Evolutionary conservation across 2,888 invertebrate genomes (phyloP), one percentile per base, ranked within the genome.

Genomic region (Sepioteuthis lessoniana): DNA sequence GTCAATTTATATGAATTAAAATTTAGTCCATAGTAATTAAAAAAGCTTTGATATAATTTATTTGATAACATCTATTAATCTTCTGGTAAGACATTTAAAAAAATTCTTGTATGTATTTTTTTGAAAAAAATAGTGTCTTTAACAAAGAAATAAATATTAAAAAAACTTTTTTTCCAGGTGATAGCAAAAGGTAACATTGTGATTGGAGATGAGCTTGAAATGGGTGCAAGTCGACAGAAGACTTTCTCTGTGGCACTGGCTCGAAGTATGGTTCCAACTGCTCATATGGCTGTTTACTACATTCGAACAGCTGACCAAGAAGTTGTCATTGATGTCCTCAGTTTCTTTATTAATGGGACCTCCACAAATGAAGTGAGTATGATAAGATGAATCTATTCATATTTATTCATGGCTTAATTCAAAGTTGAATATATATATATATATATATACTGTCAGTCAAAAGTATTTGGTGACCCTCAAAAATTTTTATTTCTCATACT

Each of bases 331-430:
- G 99, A 99, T 97, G 98, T 99, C 94, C 97, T 99, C 94, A 99
- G 99, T n/a, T 99, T 99, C 98, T 99, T 99, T 0, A 99, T 99
- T 47, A 99, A 99, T 97, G 99, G 99, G 94, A 98, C 99, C 95
- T 98, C 99, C 1, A 97, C 99, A 94, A 99, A 99, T 97, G 99
- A 99, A 97, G 98, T 98, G 96, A 97, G 97, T 97, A 46, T 76
- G n/a, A 76, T 76, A 76, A 8, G 31, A 2, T 19, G n/a, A 60
- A 8, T 76, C 76, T 19, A 21, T 0, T 1, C 21, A 47, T 21
- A 21, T 42, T 42, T 7, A 42, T 3, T 42, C 3, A 42, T 5
- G 7, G 42, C 4, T 42, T 42, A 7, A 42, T 5, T 5, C 7
- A 42, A 5, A 42, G 3, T 5, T 42, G 42, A 5, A 42, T 42